Evolutionary conservation across 2,113 vertebrate species (phyloP).

Genomic region (Eupsittula cactorum): DNA sequence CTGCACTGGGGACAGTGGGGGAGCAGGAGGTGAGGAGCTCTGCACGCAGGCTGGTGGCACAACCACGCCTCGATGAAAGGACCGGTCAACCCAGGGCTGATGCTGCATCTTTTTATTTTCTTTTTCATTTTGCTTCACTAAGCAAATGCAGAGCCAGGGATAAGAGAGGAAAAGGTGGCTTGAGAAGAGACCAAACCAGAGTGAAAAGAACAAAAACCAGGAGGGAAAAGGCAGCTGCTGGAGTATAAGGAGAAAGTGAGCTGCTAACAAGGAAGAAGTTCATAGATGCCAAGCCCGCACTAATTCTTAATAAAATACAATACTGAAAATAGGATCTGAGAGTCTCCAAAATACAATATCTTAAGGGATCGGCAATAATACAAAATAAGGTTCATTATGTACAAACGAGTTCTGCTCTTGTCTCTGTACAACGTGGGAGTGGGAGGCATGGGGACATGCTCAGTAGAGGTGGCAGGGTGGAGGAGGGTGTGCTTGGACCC

Average conservation of each 20-base stretch:
- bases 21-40: background rate
- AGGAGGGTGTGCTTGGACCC: conserved; percentile 27
- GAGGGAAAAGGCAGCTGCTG: conserved; percentile 52
- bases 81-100: conserved; percentile 62
- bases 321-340: conserved; percentile 75
- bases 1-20: background rate
- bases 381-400: conserved; percentile 86
- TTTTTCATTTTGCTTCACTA: conserved; percentile 83
- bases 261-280: conserved; percentile 43
- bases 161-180: conserved; percentile 29
- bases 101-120: conserved; percentile 84
- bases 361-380: conserved; percentile 81
- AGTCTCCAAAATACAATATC: conserved; percentile 84
- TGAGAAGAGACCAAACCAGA: conserved; percentile 15
- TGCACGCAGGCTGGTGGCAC: background rate
- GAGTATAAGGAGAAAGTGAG: conserved; percentile 49
- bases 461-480: background rate
- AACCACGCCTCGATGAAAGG: conserved; percentile 33
- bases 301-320: conserved; percentile 83
- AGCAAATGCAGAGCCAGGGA: conserved; percentile 77
- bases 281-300: conserved; percentile 77
- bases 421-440: conserved; percentile 78
- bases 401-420: conserved; percentile 84
- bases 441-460: conserved; percentile 32
- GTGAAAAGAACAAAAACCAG: background rate